Percentiles rank a stretch among this genome's conserved stretches.
Evolutionary conservation across 2,888 invertebrate genomes (phyloP).

Genomic region (Muschampia plurimacula): DNA sequence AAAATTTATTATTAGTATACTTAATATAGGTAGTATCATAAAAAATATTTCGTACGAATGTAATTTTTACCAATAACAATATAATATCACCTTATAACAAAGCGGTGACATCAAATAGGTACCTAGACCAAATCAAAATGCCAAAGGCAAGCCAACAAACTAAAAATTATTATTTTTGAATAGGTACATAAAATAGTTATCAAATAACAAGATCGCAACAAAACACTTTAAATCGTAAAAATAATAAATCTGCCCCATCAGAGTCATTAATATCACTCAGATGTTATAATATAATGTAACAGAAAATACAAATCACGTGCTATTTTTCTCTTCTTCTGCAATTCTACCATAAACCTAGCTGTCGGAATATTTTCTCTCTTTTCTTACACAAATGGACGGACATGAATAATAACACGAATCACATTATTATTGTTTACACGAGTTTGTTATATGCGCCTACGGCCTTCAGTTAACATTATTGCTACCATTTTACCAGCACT

Average conservation of each 20-base stretch:
- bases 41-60: no score
- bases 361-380: slow-evolving; percentile 5
- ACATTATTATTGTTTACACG: slow-evolving; percentile 7
- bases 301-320: slow-evolving; percentile 14
- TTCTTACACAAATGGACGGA: slow-evolving; percentile 10
- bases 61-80: no score
- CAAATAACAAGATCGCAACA: neutral
- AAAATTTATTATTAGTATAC: no score
- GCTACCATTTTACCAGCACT: neutral
- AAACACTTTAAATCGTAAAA: neutral
- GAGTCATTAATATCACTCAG: neutral
- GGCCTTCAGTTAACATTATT: neutral
- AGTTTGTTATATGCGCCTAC: neutral
- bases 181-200: neutral
- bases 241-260: neutral
- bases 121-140: no score
- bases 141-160: no score
- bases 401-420: slow-evolving; percentile 19
- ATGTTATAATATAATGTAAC: slow-evolving; percentile 18
- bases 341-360: slow-evolving; percentile 22
- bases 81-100: no score
- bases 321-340: slow-evolving; percentile 7
- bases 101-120: no score
- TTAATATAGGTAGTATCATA: no score
- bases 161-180: neutral